Base-by-base conservation (phyloP, 2,113 vertebrate species). In the Eubucco bourcierii region DNA sequence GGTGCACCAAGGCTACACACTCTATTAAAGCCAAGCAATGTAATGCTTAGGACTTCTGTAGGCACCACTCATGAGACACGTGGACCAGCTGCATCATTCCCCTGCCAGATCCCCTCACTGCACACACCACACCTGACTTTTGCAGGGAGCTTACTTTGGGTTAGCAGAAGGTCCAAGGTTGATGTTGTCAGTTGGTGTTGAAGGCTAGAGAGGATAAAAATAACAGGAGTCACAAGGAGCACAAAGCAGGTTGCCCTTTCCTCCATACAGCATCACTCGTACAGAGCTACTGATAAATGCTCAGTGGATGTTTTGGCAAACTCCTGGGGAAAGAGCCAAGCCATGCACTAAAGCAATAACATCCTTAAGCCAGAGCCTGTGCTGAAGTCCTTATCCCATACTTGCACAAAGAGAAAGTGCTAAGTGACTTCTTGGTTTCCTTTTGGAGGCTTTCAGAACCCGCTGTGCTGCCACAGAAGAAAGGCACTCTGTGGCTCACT, bases 111-210 rank as follows among this genome's bases (percentile, higher is more conserved):
- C 67, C 37, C 46, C 53, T 46, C 33, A 15, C 3, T 29, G 34
- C 27, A 14, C 2, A 3, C 64, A 59, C 60, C 65, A 41, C 80
- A 65, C 91, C 89, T 71, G 66, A 66, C 82, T 81, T 74, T 41
- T 75, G 55, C 76, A 90, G 66, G 50, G 50, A 87, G 98, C 99
- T 99, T 97, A 99, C 99, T 99, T 98, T 90, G 99, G 99, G 94
- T 99, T 99, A 81, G 98, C 99, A n/a, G 99, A 99, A 88, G 98
- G 98, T 87, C 99, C 99, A 25, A 99, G 97, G 96, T 99, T 99
- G 98, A 99, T 99, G 79, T 98, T 98, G 70, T 97, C 97, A 53
- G 97, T 94, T 72, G 97, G 67, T 19, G 95, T 94, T 65, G 95
- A 70, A 80, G 95, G 90, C 98, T 99, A 84, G 88, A 93, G 82